Base-by-base conservation (phyloP, 2,113 vertebrate species). In the Myiozetetes cayanensis region DNA sequence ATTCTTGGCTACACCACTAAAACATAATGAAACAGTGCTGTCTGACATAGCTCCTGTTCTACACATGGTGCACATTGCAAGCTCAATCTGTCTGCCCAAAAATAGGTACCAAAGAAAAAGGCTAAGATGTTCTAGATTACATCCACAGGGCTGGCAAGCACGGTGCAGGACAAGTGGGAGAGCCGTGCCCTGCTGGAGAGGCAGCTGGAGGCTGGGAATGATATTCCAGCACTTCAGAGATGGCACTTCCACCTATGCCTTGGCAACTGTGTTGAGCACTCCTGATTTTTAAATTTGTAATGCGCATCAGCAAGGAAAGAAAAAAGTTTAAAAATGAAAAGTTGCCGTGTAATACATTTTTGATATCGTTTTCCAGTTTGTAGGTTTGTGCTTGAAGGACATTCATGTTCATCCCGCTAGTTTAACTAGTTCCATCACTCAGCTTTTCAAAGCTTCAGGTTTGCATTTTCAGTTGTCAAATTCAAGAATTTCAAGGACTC, bases 61-160 rank as follows among this genome's bases (percentile, higher is more conserved):
- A 77, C 62, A 90, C 61, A 61, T 37, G 46, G 73, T 49, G 71
- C 47, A 27, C 52, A 86, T 27, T 89, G 70, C 77, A 70, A 67
- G 43, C 75, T 80, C 80, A 96, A 89, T 82, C 94, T 94, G 88
- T 53, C 67, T 94, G 46, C 63, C 44, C 59, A 65, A 86, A 96
- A 85, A 91, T 61, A 93, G 90, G 58, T 28, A 85, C 24, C 17
- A 86, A 79, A 78, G 63, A 21, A 82, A 90, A 84, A 90, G 72
- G 33, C 58, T 79, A 66, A 71, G 2, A 74, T 80, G 47, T 74
- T 83, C 76, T 71, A 86, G 75, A 84, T 49, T 70, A 71, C 59
- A 90, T 43, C 50, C 68, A 87, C 50, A 86, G 78, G 56, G 43
- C 33, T 94, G 65, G 59, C 55, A 88, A 80, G 72, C n/a, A 66